Percentiles rank a stretch among this genome's conserved stretches.
phyloP scores from a whole-genome alignment of 1,140 invertebrate genomes.

The Phthorimaea operculella region DNA sequence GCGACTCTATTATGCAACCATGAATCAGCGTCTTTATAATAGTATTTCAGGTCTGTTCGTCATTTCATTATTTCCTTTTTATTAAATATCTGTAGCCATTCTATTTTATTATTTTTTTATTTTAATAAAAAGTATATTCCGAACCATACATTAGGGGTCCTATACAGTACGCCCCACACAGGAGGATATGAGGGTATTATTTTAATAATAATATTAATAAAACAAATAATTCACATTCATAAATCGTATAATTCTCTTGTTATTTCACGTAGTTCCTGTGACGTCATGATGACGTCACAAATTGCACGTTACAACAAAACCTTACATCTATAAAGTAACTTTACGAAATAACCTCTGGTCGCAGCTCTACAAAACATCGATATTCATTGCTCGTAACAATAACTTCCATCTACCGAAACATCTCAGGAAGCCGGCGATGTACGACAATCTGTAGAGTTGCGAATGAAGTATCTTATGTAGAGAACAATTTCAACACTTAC shows the following conservation, averaged over 20 bases:
- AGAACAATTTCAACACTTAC: conserved; percentile 1
- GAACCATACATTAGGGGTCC: too few relatives aligned
- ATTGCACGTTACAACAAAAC: conserved; percentile 16
- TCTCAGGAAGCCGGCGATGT: neutral
- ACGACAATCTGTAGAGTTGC: neutral
- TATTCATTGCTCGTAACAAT: neutral
- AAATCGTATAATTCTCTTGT: conserved; percentile 40
- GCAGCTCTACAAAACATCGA: neutral
- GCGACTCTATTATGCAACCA: too few relatives aligned
- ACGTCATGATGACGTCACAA: conserved; percentile 20
- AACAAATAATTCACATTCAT: conserved; percentile 39
- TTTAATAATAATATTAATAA: neutral
- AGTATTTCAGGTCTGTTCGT: too few relatives aligned
- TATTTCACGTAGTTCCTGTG: conserved; percentile 20
- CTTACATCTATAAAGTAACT: conserved; percentile 11
- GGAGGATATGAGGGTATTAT: neutral
- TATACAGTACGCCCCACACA: too few relatives aligned
- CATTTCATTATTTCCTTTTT: too few relatives aligned
- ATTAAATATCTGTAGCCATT: too few relatives aligned
- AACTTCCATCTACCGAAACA: neutral
- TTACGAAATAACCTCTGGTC: conserved; percentile 3
- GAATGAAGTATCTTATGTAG: neutral
- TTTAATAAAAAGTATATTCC: too few relatives aligned
- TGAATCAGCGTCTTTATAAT: too few relatives aligned
- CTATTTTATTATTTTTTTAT: too few relatives aligned